Percentiles rank a stretch among this genome's conserved stretches.
These are phyloP conservation scores for Xyrauchen texanus DNA, from an alignment of 2,113 vertebrate genomes.

Conservation along the genomic window DNA sequence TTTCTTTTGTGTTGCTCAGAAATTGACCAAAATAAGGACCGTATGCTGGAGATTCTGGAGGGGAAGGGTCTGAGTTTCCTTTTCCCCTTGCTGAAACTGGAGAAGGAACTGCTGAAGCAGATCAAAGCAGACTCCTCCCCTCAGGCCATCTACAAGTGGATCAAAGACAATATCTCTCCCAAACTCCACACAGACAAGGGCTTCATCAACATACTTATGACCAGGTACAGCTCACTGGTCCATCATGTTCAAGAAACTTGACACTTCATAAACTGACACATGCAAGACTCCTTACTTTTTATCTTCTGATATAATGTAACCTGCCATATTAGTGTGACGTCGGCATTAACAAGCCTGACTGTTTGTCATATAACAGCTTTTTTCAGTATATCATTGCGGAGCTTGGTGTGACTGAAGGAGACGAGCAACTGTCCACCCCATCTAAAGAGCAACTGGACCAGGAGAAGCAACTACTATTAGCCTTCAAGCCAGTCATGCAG, in stretches of 20 bases:
- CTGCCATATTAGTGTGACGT: too few relatives aligned
- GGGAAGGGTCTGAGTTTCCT: conserved; percentile 97
- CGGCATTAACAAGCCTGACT: too few relatives aligned
- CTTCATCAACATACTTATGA: conserved; percentile 99
- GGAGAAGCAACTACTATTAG: conserved; percentile 93
- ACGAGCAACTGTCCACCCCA: conserved; percentile 87
- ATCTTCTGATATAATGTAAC: too few relatives aligned
- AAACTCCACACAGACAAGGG: conserved; percentile 98
- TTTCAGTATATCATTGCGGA: conserved; percentile 97
- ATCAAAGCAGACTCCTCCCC: conserved; percentile 96
- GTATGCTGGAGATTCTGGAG: conserved; percentile 98
- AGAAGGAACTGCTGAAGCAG: conserved; percentile 97
- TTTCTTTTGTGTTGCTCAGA: conserved; percentile 69
- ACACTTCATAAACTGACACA: too few relatives aligned
- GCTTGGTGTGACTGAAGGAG: conserved; percentile 83
- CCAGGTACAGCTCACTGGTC: conserved; percentile 76
- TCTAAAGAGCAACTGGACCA: conserved; percentile 94
- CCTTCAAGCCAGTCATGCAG: conserved; percentile 99
- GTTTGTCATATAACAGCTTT: conserved; percentile 77
- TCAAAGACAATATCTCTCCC: conserved; percentile 98
- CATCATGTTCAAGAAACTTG: neutral
- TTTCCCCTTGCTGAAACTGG: conserved; percentile 96
- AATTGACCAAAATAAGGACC: conserved; percentile 99
- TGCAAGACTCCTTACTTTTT: too few relatives aligned
- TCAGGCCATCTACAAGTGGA: conserved; percentile 99